Conservation (phyloP, 2,888 invertebrate genomes). For the Epicampocera succincta region DNA sequence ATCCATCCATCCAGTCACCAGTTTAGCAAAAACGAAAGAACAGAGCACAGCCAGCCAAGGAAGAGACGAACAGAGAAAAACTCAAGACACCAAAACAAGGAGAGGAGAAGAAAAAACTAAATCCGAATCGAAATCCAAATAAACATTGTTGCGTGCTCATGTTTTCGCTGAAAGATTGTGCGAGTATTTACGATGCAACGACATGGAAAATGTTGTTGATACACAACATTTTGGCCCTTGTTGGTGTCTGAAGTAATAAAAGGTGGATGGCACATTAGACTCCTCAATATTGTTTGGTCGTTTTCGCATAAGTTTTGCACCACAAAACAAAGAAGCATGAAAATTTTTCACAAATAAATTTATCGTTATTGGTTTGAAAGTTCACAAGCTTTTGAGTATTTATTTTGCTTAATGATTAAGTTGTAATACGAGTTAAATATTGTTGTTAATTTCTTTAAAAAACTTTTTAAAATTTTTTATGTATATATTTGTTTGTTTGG, state of each 20-base stretch:
- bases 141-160: constrained; percentile 70
- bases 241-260: constrained; percentile 54
- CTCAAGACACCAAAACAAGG: not conserved
- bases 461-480: too few relatives aligned
- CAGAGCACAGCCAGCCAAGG: constrained; percentile 22
- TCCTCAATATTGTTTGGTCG: not conserved
- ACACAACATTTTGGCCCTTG: constrained; percentile 59
- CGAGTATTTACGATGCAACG: constrained; percentile 70
- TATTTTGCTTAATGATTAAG: constrained; percentile 28
- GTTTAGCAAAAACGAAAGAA: not conserved
- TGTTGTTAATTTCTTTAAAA: not conserved
- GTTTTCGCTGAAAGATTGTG: constrained; percentile 69
- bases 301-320: not conserved
- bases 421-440: constrained; percentile 45
- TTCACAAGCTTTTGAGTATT: not conserved
- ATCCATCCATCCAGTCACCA: constrained; percentile 27
- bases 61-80: constrained; percentile 17
- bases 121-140: constrained; percentile 58
- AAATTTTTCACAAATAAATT: constrained; percentile 34
- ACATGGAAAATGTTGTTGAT: constrained; percentile 70
- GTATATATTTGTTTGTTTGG: too few relatives aligned
- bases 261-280: constrained; percentile 28
- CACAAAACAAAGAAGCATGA: not conserved
- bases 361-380: constrained; percentile 22
- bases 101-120: constrained; percentile 26